Percentiles rank a stretch among this genome's conserved stretches.
Conservation (phyloP, 2,888 invertebrate genomes). For the Emesis furor region DNA sequence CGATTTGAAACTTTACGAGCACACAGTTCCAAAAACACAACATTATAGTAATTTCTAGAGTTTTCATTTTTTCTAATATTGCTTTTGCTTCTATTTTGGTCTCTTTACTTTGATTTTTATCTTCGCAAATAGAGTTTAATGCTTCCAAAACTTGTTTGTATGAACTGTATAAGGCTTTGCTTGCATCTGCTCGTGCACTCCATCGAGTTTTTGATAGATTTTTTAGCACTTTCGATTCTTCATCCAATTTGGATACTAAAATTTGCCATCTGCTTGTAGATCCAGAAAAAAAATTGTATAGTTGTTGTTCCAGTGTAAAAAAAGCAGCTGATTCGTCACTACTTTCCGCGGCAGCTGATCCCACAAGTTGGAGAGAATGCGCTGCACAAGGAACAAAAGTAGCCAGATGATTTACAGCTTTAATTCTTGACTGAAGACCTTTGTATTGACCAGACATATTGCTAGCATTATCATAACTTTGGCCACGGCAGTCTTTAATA, state of each 20-base stretch:
- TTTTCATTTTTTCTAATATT: constrained; percentile 14
- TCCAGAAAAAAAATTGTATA: constrained; percentile 38
- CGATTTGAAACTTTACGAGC: constrained; percentile 15
- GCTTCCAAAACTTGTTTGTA: constrained; percentile 14
- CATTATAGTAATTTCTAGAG: constrained; percentile 9
- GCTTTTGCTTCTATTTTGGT: constrained; percentile 15
- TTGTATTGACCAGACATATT: constrained; percentile 29
- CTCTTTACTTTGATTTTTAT: constrained; percentile 12
- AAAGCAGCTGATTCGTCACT: constrained; percentile 23
- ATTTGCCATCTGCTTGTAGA: constrained; percentile 35
- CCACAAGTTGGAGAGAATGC: not conserved
- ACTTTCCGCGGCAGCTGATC: constrained; percentile 16
- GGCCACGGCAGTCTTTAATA: constrained; percentile 25
- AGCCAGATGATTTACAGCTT: constrained; percentile 30
- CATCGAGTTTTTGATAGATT: constrained; percentile 41
- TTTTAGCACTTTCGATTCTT: constrained; percentile 33
- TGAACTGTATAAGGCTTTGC: constrained; percentile 14
- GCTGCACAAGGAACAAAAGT: constrained; percentile 27
- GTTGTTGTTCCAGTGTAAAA: constrained; percentile 33
- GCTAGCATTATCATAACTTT: constrained; percentile 27
- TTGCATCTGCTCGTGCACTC: constrained; percentile 39
- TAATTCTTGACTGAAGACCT: constrained; percentile 17
- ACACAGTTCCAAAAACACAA: constrained; percentile 12
- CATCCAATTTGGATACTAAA: constrained; percentile 2
- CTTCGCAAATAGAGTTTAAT: constrained; percentile 9